A percentile compares a stretch with the other conserved stretches of the same genome.
phyloP scores from a whole-genome alignment of 1,140 invertebrate species.

The Pachypsylla venusta region DNA sequence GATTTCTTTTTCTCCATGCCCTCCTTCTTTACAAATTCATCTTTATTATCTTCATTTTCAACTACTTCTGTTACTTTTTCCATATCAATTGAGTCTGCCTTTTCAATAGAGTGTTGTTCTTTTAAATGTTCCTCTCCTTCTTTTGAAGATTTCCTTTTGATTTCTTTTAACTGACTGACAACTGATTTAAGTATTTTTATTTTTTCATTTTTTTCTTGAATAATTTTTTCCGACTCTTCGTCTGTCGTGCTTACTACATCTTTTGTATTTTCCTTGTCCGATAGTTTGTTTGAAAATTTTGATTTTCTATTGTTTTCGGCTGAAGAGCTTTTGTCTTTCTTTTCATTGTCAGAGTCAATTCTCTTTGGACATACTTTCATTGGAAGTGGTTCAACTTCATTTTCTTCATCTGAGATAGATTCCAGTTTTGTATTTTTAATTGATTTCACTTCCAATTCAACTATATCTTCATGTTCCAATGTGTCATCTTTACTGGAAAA shows the following conservation, averaged over 20 bases:
- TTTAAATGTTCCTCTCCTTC: slow-evolving; percentile 11
- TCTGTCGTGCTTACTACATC: background rate
- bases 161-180: slow-evolving; percentile 2
- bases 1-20: slow-evolving; percentile 1
- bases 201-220: background rate
- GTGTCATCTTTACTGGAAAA: slow-evolving; percentile 79
- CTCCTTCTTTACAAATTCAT: background rate
- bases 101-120: background rate
- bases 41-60: background rate
- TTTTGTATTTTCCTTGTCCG: background rate
- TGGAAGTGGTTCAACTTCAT: background rate
- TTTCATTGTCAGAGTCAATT: background rate
- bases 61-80: background rate
- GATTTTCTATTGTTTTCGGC: background rate
- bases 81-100: background rate
- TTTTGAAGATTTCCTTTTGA: slow-evolving; percentile 7
- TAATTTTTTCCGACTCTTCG: background rate
- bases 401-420: slow-evolving; percentile 10
- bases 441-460: slow-evolving; percentile 24
- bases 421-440: slow-evolving; percentile 10
- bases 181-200: slow-evolving; percentile 6
- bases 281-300: background rate
- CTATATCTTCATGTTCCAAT: slow-evolving; percentile 32
- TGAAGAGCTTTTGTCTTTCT: background rate
- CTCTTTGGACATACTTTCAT: background rate